These are phyloP conservation scores for Pangasius larnaudii DNA, from an alignment of 2,797 vertebrate genomes.

Conservation along the genomic window DNA sequence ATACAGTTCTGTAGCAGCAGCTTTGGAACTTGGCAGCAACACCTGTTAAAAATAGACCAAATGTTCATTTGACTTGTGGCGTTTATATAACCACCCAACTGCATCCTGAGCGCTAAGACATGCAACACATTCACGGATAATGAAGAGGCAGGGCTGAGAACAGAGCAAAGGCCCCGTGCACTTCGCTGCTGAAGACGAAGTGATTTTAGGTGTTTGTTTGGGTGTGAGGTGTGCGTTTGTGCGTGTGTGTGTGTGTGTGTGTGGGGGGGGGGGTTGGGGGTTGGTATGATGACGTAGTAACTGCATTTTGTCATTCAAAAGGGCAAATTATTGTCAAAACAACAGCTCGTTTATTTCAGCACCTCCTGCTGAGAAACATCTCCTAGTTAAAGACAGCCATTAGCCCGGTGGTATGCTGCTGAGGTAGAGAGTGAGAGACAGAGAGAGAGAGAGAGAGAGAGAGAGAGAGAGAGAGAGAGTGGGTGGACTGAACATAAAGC, in stretches of 20 bases:
- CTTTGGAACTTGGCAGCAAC: not conserved
- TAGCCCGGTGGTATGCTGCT: not conserved
- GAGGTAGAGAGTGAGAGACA: not conserved
- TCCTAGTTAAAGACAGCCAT: conserved; percentile 22
- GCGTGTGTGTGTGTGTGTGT: not conserved
- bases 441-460: not conserved
- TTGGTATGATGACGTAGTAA: not conserved
- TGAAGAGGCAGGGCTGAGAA: not conserved
- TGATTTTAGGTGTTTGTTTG: not conserved
- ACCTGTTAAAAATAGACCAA: conserved; percentile 18
- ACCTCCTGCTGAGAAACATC: conserved; percentile 42
- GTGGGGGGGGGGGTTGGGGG: not conserved
- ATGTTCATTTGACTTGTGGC: conserved; percentile 5
- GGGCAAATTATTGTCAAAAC: conserved; percentile 52
- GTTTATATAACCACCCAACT: conserved; percentile 5
- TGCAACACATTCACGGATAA: not conserved
- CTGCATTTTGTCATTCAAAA: conserved; percentile 3
- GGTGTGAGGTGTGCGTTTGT: not conserved
- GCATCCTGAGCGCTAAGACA: not conserved
- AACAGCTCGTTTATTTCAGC: conserved; percentile 51
- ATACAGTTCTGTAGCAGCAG: not conserved
- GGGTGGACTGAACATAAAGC: not conserved
- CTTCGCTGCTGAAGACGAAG: not conserved
- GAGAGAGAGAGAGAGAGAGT: not conserved
- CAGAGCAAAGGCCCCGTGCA: not conserved